Percentiles rank a stretch among this genome's conserved stretches.
phyloP scores from a whole-genome alignment of 2,797 vertebrate species.

The Aphelocoma californica region DNA sequence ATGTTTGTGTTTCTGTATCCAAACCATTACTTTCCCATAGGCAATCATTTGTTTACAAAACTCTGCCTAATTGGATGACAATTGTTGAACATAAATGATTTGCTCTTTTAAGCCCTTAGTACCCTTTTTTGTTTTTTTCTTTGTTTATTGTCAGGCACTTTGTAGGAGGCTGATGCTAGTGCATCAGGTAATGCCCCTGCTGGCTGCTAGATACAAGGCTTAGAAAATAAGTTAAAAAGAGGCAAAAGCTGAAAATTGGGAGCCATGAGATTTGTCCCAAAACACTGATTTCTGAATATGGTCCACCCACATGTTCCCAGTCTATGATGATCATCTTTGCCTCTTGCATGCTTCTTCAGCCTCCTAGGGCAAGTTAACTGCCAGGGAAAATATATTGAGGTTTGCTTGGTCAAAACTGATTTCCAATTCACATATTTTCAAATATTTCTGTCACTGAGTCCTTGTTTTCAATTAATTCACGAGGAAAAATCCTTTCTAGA shows the following conservation, averaged over 20 bases:
- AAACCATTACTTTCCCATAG: conserved; percentile 17
- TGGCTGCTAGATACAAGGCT: background rate
- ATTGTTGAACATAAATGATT: background rate
- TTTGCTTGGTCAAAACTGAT: background rate
- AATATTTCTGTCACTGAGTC: background rate
- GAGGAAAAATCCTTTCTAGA: background rate
- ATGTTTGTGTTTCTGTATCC: conserved; percentile 32
- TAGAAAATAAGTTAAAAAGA: background rate
- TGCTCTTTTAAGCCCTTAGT: background rate
- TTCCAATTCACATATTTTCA: background rate
- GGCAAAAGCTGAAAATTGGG: background rate
- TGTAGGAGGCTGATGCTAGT: background rate
- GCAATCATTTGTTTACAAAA: conserved; percentile 14
- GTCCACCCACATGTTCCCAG: background rate
- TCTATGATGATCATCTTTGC: background rate
- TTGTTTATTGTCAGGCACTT: background rate
- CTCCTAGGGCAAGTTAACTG: background rate
- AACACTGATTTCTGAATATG: background rate
- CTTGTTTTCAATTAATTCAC: background rate
- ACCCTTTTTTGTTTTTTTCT: background rate
- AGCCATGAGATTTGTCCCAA: background rate
- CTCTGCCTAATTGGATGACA: background rate
- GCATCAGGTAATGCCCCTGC: background rate
- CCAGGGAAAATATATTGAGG: background rate
- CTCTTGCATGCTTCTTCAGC: background rate